These are phyloP conservation scores for Drosophila mercatorum DNA, from an alignment of 2,888 invertebrate species.

Conservation along the genomic window DNA sequence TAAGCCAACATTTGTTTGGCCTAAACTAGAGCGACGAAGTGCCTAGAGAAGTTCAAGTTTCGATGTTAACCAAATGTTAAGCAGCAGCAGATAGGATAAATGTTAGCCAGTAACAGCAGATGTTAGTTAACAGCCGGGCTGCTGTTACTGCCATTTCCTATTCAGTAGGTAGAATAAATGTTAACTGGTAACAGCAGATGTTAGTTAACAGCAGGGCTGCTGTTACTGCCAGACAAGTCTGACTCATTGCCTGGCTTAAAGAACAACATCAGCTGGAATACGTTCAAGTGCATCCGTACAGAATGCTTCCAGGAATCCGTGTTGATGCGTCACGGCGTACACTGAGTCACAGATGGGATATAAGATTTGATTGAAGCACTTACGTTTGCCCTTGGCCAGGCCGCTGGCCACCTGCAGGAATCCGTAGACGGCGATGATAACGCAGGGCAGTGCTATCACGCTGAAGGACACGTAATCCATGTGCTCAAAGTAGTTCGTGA, in stretches of 20 bases:
- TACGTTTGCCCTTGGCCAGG: conserved; percentile 67
- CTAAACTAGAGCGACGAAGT: neutral
- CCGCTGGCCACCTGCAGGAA: conserved; percentile 67
- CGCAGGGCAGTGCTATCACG: conserved; percentile 65
- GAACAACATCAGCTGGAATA: neutral
- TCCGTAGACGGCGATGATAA: conserved; percentile 67
- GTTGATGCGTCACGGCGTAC: neutral
- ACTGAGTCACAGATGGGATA: neutral
- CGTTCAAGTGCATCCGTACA: no score
- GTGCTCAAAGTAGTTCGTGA: conserved; percentile 63
- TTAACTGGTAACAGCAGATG: no score
- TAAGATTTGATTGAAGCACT: conserved; percentile 31
- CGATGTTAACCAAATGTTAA: neutral
- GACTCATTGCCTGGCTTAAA: neutral
- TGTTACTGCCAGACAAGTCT: neutral
- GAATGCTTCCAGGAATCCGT: neutral
- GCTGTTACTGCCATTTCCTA: no score
- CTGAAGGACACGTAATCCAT: conserved; percentile 75
- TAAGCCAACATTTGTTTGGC: neutral
- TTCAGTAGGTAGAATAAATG: no score
- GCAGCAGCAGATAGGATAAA: no score
- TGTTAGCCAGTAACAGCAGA: neutral
- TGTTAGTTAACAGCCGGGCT: no score
- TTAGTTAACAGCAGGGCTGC: no score
- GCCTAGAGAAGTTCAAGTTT: neutral